Base-by-base conservation (phyloP, 1,140 invertebrate species). In the Hylaeus volcanicus region DNA sequence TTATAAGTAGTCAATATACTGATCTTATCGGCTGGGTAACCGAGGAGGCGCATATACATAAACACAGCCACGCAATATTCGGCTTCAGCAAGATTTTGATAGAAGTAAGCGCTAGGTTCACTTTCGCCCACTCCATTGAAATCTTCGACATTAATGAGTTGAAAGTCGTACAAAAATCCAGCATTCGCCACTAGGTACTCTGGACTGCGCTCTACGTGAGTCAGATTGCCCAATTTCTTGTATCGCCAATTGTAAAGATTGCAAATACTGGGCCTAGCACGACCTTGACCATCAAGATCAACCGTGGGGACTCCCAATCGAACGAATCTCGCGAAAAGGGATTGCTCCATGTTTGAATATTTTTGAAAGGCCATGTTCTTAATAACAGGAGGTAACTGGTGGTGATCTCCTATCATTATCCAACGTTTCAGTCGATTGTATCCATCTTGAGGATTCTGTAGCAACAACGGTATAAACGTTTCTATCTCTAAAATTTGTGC, bases 291-390 rank as follows among this genome's bases (percentile, higher is more conserved):
- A 94, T 99, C 99, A 37, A 99, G 94, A 91, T 99, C 97, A 45
- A 99, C 96, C 1, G 98, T 99, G 0, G 99, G 99, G 1, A 99
- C 98, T 1, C 98, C 98, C 0, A 99, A 94, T 15, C 99, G 94
- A 1, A 99, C 99, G 90, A 99, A 97, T 68, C 99, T 94, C 0
- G 99, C 98, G 91, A 99, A 99, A 3, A 99, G 94, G 53, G 98
- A 99, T 91, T 99, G 99, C 90, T 99, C 99, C 99, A 99, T 99
- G 90, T 99, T 99, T 6, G 98, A 99, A 93, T 99, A 99, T 91
- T 99, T 99, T 93, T 99, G 98, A 93, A 99, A 99, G 15, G 99
- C 99, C 97, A 99, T 99, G 91, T 99, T 99, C 93, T 99, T 99
- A 56, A 99, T 99, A 11, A 99, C 98, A 0, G 99, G 99, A 0